Base-by-base conservation (phyloP, 2,888 invertebrate genomes). In the Nymphalis urticae region DNA sequence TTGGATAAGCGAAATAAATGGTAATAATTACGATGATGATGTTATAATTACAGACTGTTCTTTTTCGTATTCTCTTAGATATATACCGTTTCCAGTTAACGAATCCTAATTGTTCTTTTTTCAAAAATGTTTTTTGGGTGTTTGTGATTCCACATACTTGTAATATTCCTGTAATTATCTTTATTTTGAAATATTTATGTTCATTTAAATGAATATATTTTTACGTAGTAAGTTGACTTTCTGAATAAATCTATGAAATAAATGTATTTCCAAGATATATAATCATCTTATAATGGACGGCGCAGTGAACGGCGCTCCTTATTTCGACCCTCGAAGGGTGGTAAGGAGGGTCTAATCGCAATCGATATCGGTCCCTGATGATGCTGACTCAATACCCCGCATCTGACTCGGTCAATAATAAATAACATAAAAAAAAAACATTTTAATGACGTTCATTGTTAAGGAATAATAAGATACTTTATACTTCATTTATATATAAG, bases 301-400 rank as follows among this genome's bases (percentile, higher is more conserved):
- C 54, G 27, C 62, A 72, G 64, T 75, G 71, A 71, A 59, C 72
- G 73, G 48, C 69, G 70, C 68, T 71, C 74, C 66, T 70, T 72
- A 75, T 65, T 65, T 69, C 75, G 68, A 75, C 75, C 75, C 75
- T 76, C 71, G 60, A 69, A 74, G 80, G 80, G 80, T 75, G 80
- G 81, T 58, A 71, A 71, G 75, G 77, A 77, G 80, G 80, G 79
- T 76, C 79, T 83, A 81, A 83, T 81, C 77, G 83, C 80, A 78
- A 80, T 77, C 77, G 79, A 80, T 83, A 75, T 67, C 61, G 64
- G 72, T 74, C 75, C 75, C 75, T 72, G 73, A 75, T 75, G 82
- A 79, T 76, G 79, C 76, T 76, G 75, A 75, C 76, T 74, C 72
- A 62, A 74, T 67, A 66, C 62, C 64, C 64, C 50, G 63, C 66